Evolutionary conservation across 2,797 vertebrate genomes (phyloP).

Genomic region (Crax fasciolata): DNA sequence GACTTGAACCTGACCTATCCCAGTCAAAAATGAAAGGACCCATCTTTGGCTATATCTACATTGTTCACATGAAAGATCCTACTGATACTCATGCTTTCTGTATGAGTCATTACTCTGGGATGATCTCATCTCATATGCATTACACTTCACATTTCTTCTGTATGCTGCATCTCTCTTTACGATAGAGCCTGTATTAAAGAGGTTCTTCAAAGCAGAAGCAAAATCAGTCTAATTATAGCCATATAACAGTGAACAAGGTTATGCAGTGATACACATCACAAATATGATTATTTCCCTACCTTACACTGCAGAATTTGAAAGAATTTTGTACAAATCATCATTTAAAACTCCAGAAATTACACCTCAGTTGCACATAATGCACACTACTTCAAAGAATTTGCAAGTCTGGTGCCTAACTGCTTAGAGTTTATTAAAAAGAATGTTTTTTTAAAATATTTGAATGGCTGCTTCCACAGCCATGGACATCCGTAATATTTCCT

Average conservation of each 20-base stretch:
- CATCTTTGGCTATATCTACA: background rate
- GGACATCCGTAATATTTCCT: background rate
- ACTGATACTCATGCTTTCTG: background rate
- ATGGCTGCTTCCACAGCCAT: background rate
- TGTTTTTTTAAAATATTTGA: background rate
- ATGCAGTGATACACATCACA: background rate
- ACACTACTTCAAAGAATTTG: background rate
- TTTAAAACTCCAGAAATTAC: background rate
- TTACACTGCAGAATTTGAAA: background rate
- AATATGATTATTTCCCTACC: background rate
- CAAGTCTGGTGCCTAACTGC: background rate
- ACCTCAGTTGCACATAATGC: background rate
- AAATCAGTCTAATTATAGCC: background rate
- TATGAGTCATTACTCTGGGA: background rate
- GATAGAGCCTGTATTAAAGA: background rate
- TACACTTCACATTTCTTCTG: background rate
- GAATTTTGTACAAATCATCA: background rate
- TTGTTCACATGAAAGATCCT: background rate
- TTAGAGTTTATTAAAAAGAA: background rate
- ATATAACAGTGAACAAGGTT: background rate
- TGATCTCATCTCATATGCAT: background rate
- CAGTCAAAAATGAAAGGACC: background rate
- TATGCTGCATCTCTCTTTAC: background rate
- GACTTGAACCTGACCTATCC: background rate
- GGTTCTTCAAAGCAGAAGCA: background rate